phyloP scores from a whole-genome alignment of 2,888 invertebrate species.

The Ephialtes manifestator region DNA sequence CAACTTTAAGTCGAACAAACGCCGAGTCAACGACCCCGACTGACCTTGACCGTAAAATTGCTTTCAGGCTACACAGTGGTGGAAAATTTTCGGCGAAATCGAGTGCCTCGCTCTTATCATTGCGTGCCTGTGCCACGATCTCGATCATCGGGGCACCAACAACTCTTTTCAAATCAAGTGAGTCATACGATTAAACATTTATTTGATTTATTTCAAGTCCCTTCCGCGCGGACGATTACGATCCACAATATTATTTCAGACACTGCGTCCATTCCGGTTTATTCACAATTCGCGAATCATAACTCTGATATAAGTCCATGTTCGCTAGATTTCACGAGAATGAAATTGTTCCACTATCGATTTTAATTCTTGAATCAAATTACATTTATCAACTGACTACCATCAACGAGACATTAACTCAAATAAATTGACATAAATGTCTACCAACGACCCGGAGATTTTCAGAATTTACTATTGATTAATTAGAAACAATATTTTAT shows the following conservation, averaged over 20 bases:
- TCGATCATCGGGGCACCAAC: constrained; percentile 98
- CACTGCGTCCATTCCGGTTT: no score
- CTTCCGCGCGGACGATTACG: background rate
- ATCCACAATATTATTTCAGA: background rate
- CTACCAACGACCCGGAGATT: no score
- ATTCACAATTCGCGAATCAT: no score
- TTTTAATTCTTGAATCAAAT: no score
- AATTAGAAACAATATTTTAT: no score
- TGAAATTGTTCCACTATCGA: no score
- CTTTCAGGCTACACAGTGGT: constrained; percentile 95
- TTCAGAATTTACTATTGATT: no score
- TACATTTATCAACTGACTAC: no score
- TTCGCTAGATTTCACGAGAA: no score
- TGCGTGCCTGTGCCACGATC: constrained; percentile 97
- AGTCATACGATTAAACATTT: constrained; percentile 82
- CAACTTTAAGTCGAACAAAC: constrained; percentile 10
- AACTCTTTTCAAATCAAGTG: constrained; percentile 99
- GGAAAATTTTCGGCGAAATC: constrained; percentile 96
- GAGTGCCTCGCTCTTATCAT: constrained; percentile 97
- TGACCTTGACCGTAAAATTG: constrained; percentile 42
- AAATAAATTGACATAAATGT: no score
- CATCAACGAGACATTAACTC: no score
- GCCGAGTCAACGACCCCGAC: constrained; percentile 13
- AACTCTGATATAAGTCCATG: no score
- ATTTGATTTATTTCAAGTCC: background rate